Evolutionary conservation across 2,113 vertebrate genomes (phyloP).

Genomic region (Phalacrocorax pelagicus): DNA sequence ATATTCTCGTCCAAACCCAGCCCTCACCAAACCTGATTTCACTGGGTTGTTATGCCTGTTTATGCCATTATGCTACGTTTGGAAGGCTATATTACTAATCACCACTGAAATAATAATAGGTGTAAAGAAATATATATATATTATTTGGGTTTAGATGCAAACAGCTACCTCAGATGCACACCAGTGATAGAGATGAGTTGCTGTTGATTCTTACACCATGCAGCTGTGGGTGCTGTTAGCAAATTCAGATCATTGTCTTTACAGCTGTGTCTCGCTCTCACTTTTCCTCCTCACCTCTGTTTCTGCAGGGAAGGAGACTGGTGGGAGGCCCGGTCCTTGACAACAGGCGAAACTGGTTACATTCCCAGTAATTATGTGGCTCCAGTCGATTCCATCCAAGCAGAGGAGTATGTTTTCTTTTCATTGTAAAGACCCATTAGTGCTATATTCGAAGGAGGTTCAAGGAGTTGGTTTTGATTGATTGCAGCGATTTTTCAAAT

Average conservation of each 20-base stretch:
- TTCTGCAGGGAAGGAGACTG: slow-evolving; percentile 93
- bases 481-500: slow-evolving; percentile 26
- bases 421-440: slow-evolving; percentile 12
- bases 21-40: background rate
- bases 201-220: fast-evolving
- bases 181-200: fast-evolving
- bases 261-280: background rate
- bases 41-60: background rate
- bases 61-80: background rate
- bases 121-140: fast-evolving
- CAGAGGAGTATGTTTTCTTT: slow-evolving; percentile 90
- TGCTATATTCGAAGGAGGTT: background rate
- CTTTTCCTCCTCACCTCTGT: slow-evolving; percentile 22
- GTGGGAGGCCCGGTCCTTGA: slow-evolving; percentile 96
- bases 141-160: background rate
- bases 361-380: slow-evolving; percentile 99
- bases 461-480: slow-evolving; percentile 8
- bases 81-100: background rate
- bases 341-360: slow-evolving; percentile 92
- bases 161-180: background rate
- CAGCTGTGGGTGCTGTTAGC: background rate
- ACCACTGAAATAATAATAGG: background rate
- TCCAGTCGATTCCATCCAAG: slow-evolving; percentile 97
- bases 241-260: background rate
- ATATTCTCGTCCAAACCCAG: background rate